Evolutionary conservation across 2,797 vertebrate species (phyloP).

Genomic region (Pterois miles): DNA sequence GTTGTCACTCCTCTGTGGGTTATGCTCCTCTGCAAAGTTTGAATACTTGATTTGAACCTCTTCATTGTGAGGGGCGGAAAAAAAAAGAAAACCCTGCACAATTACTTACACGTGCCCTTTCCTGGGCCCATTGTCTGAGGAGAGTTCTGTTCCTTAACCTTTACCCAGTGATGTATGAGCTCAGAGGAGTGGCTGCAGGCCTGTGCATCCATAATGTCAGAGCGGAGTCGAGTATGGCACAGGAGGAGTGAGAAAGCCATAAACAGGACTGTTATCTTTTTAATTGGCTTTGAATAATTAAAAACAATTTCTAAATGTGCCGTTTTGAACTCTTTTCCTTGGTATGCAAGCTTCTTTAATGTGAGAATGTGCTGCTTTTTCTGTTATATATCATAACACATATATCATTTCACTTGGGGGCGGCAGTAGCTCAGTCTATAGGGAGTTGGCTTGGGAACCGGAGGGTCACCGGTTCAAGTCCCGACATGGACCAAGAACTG

Average conservation of each 20-base stretch:
- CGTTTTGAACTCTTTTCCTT: neutral
- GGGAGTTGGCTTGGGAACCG: too few species aligned
- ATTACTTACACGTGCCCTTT: slow-evolving; percentile 74
- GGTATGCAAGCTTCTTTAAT: neutral
- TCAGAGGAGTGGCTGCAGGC: slow-evolving; percentile 62
- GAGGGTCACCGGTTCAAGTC: too few species aligned
- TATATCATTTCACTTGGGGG: too few species aligned
- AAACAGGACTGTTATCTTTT: slow-evolving; percentile 59
- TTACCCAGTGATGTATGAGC: slow-evolving; percentile 75
- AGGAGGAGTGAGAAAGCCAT: slow-evolving; percentile 30
- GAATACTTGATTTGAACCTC: slow-evolving; percentile 59
- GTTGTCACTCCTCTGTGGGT: neutral
- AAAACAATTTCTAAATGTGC: slow-evolving; percentile 19
- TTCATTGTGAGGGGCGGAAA: slow-evolving; percentile 47
- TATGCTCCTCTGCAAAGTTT: slow-evolving; percentile 41
- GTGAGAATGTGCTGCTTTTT: neutral
- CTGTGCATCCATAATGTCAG: slow-evolving; percentile 72
- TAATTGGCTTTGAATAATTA: slow-evolving; percentile 69
- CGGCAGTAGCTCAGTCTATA: too few species aligned
- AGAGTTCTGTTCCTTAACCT: slow-evolving; percentile 76
- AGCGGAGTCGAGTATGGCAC: slow-evolving; percentile 33
- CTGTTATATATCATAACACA: neutral
- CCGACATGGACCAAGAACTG: too few species aligned
- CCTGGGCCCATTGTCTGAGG: slow-evolving; percentile 60
- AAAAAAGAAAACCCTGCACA: slow-evolving; percentile 48